Conservation (phyloP, 2,113 vertebrate genomes). For the Scophthalmus maximus region DNA sequence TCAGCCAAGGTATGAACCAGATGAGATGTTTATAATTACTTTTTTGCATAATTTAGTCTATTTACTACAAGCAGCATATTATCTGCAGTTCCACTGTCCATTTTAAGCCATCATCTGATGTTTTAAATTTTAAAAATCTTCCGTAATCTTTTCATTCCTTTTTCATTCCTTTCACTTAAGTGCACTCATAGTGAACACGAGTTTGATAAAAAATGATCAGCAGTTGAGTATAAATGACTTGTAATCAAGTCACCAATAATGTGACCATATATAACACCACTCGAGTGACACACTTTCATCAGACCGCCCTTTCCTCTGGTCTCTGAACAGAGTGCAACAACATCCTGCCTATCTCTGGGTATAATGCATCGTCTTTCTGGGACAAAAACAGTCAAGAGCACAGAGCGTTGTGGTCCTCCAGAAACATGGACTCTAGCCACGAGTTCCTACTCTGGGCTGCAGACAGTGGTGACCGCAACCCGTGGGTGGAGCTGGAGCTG, state of each 20-base stretch:
- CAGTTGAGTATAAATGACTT: constrained; percentile 4
- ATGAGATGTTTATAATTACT: neutral
- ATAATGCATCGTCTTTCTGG: constrained; percentile 85
- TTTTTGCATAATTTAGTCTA: too few species aligned
- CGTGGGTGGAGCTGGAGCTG: constrained; percentile 88
- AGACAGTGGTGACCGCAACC: neutral
- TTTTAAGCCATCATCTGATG: too few species aligned
- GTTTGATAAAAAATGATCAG: neutral
- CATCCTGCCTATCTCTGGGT: constrained; percentile 68
- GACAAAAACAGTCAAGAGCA: constrained; percentile 67
- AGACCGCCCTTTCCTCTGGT: neutral
- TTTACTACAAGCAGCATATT: too few species aligned
- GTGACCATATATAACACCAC: neutral
- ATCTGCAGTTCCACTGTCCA: too few species aligned
- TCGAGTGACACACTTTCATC: constrained; percentile 1
- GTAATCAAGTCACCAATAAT: neutral
- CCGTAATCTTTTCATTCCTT: too few species aligned
- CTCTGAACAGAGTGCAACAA: constrained; percentile 80
- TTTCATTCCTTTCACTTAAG: too few species aligned
- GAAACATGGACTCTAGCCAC: constrained; percentile 46
- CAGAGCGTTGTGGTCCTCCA: constrained; percentile 60
- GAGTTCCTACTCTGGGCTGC: constrained; percentile 76
- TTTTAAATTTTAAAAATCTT: too few species aligned
- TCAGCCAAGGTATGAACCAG: constrained; percentile 82
- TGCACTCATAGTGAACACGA: neutral